phyloP scores from a whole-genome alignment of 2,113 vertebrate genomes.

The Pontoporia blainvillei region DNA sequence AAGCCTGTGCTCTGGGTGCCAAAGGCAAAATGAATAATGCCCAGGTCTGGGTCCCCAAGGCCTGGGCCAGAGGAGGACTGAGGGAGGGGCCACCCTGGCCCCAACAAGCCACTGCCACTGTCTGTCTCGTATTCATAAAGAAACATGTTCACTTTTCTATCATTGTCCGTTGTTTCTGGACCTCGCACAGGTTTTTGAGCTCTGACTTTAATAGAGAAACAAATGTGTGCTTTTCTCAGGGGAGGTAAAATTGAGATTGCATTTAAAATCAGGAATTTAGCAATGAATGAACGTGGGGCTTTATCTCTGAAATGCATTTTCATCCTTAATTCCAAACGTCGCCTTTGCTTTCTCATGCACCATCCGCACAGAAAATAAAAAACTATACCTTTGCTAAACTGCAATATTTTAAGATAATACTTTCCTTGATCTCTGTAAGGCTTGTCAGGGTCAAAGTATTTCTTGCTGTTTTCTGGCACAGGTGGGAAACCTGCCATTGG shows the following conservation, averaged over 20 bases:
- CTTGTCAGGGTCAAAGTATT: background rate
- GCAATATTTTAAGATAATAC: background rate
- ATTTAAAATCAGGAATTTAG: background rate
- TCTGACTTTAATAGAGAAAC: background rate
- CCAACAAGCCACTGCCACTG: background rate
- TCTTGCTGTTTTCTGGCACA: constrained; percentile 11
- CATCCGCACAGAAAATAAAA: background rate
- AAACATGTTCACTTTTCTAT: background rate
- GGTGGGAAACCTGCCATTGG: background rate
- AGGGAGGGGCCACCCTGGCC: background rate
- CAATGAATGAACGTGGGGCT: background rate
- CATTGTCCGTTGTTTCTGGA: background rate
- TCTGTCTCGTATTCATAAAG: background rate
- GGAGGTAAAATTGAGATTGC: background rate
- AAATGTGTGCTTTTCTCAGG: background rate
- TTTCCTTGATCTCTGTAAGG: background rate
- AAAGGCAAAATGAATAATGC: constrained; percentile 62
- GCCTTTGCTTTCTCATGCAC: background rate
- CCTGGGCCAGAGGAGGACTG: background rate
- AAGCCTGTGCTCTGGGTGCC: background rate
- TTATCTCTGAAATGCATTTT: background rate
- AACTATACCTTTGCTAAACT: background rate
- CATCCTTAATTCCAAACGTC: background rate
- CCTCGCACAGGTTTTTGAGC: background rate
- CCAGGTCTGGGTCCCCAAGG: background rate